Conservation (phyloP, 2,797 vertebrate species). For the Cryptoblepharus egeriae region DNA sequence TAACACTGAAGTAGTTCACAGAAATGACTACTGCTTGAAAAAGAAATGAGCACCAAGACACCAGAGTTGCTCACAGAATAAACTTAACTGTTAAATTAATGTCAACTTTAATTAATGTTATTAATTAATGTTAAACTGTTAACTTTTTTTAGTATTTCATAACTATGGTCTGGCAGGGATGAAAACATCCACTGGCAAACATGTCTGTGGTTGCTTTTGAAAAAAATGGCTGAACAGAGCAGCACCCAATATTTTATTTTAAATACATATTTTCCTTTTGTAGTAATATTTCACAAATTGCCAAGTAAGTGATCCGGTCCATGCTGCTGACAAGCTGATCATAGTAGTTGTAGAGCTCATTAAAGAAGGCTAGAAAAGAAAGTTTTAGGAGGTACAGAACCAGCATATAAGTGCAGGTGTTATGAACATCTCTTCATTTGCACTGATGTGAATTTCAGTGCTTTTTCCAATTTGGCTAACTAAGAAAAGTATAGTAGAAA, state of each 20-base stretch:
- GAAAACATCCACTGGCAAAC: slow-evolving; percentile 14
- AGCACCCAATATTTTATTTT: slow-evolving; percentile 1
- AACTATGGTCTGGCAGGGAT: neutral
- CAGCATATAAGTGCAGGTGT: neutral
- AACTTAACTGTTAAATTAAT: neutral
- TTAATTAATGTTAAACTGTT: no score
- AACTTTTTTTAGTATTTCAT: slow-evolving; percentile 1
- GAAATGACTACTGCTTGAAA: neutral
- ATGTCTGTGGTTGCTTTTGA: neutral
- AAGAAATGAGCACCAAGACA: neutral
- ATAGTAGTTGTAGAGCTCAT: neutral
- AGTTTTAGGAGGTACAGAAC: neutral
- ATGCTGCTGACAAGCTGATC: slow-evolving; percentile 15
- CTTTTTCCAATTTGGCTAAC: neutral
- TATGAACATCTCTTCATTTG: neutral
- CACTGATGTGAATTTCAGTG: neutral
- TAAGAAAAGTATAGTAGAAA: no score
- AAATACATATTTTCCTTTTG: neutral
- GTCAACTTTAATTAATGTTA: no score
- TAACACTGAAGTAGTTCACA: neutral
- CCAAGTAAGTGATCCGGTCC: neutral
- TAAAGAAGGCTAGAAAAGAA: neutral
- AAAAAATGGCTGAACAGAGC: slow-evolving; percentile 10
- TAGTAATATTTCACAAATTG: neutral
- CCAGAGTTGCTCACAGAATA: neutral